These are phyloP conservation scores for Mareca penelope DNA, from an alignment of 2,797 vertebrate genomes.

Conservation along the genomic window DNA sequence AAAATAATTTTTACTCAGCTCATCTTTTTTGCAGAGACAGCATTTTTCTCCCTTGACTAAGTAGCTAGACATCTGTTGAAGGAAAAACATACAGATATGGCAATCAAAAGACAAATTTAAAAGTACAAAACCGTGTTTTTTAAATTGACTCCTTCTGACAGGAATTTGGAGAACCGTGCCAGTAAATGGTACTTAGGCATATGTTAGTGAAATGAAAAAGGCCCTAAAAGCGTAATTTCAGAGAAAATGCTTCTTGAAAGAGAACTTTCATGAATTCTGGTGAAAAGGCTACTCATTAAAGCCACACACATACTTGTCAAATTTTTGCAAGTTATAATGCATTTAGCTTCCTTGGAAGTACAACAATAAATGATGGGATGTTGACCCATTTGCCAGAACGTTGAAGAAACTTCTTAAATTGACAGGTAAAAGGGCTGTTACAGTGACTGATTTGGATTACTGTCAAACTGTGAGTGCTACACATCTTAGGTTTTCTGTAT, in stretches of 20 bases:
- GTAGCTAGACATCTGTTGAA: slow-evolving; percentile 20
- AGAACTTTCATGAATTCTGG: not conserved
- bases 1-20: slow-evolving; percentile 5
- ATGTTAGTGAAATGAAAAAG: not conserved
- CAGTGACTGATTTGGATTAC: not conserved
- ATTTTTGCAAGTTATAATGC: not conserved
- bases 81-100: slow-evolving; percentile 22
- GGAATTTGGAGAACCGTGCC: not conserved
- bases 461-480: not conserved
- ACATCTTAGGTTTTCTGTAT: not conserved
- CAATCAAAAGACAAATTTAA: slow-evolving; percentile 15
- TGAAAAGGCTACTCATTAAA: not conserved
- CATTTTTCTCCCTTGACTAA: not conserved
- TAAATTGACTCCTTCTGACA: slow-evolving; percentile 10
- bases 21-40: slow-evolving; percentile 33
- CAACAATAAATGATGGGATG: not conserved
- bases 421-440: not conserved
- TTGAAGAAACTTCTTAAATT: not conserved
- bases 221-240: not conserved
- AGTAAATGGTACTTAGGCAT: not conserved
- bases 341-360: not conserved
- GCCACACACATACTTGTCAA: not conserved
- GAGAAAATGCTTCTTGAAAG: slow-evolving; percentile 1
- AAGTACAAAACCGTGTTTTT: not conserved
- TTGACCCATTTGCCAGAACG: not conserved